Conservation (phyloP, 1,140 invertebrate species). For the Cepaea nemoralis region DNA sequence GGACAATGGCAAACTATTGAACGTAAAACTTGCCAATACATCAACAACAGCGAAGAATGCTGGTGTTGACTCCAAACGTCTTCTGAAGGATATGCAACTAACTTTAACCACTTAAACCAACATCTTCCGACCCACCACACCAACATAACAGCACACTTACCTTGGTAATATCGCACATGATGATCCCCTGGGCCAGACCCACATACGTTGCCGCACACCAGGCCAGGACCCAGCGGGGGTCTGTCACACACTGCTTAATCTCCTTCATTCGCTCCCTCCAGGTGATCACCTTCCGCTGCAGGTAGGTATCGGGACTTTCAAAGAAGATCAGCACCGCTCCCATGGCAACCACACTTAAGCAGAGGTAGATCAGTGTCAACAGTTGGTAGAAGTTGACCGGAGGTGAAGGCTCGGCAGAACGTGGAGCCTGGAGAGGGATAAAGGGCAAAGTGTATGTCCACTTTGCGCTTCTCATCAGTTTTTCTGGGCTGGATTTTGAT, state of each 20-base stretch:
- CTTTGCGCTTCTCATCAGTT: slow-evolving; percentile 25
- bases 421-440: slow-evolving; percentile 45
- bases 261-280: slow-evolving; percentile 45
- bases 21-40: too few species aligned
- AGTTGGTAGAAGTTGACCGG: slow-evolving; percentile 50
- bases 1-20: too few species aligned
- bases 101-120: too few species aligned
- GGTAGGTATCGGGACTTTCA: slow-evolving; percentile 46
- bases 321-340: slow-evolving; percentile 50
- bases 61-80: too few species aligned
- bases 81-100: too few species aligned
- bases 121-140: too few species aligned
- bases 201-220: slow-evolving; percentile 42
- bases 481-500: not conserved
- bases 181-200: slow-evolving; percentile 45
- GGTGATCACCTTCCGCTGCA: slow-evolving; percentile 23
- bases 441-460: slow-evolving; percentile 53
- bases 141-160: slow-evolving; percentile 36
- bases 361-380: slow-evolving; percentile 50
- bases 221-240: slow-evolving; percentile 40
- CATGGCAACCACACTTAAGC: slow-evolving; percentile 47
- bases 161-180: slow-evolving; percentile 50
- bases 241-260: slow-evolving; percentile 28
- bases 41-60: too few species aligned
- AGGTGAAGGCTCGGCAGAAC: slow-evolving; percentile 29